Base-by-base conservation (phyloP, 2,113 vertebrate species). In the Ptilorrhoa leucosticta region DNA sequence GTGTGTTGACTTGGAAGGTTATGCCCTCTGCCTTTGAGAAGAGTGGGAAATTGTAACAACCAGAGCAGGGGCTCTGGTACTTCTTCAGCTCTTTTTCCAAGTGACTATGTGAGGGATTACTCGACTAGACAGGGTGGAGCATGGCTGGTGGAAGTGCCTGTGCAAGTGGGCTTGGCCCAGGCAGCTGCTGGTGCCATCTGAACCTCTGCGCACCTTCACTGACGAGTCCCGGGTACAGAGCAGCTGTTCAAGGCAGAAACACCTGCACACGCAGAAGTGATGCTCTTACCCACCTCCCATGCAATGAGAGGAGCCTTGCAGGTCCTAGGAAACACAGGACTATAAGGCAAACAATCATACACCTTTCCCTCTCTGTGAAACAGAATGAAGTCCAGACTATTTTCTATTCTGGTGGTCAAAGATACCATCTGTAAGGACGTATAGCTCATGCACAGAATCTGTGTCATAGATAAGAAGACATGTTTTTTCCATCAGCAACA, bases 221-320 rank as follows among this genome's bases (percentile, higher is more conserved):
- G 26, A 15, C 0, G 1, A 48, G 42, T 20, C 45, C 77, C 60
- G 40, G 30, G 12, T 39, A 26, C 0, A 2, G 28, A 88, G 33
- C 44, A 76, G 37, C 35, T 0, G 0, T 39, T 79, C 58, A 68
- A 75, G 44, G 79, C 71, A 86, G 83, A 90, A 83, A 44, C 2
- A 3, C 39, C 35, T 64, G 48, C 27, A 30, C 37, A 53, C 0
- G 0, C 26, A 33, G 13, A 84, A 66, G 26, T 0, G 0, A 50
- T 54, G 10, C 18, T 50, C 23, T 60, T 56, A 31, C 42, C 26
- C n/a, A 72, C 13, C 22, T 58, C 33, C 26, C n/a, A 45, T 1
- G 3, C 31, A 51, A 65, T 44, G 44, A 76, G 14, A 64, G 23
- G 35, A 64, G 23, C 39, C 30, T 83, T 71, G 19, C 24, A 83